Percentiles rank a stretch among this genome's conserved stretches.
These are phyloP conservation scores for Uromys caudimaculatus DNA, from an alignment of 2,797 vertebrate species.

Conservation along the genomic window DNA sequence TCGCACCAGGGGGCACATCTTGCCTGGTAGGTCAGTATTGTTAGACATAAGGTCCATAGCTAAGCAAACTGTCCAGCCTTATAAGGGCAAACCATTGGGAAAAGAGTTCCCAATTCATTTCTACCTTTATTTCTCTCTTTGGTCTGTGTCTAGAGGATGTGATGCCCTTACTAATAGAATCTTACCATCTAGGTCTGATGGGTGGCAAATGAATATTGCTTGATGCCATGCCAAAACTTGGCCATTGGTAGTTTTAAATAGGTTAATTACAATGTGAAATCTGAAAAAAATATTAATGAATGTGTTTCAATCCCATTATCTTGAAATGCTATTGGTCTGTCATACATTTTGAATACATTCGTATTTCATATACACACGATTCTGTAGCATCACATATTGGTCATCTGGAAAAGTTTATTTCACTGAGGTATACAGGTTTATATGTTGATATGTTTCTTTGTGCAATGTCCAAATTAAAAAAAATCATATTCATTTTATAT, in stretches of 20 bases:
- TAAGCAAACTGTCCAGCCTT: background rate
- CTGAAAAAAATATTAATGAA: background rate
- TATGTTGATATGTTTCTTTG: background rate
- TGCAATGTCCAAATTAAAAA: background rate
- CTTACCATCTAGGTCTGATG: background rate
- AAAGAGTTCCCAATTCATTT: background rate
- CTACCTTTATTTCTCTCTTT: background rate
- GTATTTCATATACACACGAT: background rate
- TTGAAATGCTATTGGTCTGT: background rate
- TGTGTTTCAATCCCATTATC: background rate
- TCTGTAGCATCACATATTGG: background rate
- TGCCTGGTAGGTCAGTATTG: background rate
- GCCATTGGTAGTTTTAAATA: background rate
- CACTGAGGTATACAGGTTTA: background rate
- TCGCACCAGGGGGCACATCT: no score
- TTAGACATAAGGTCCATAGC: background rate
- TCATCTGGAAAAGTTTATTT: conserved; percentile 40
- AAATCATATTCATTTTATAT: background rate
- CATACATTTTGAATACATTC: background rate
- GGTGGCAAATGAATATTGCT: background rate
- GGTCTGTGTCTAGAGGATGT: background rate
- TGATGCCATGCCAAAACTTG: background rate
- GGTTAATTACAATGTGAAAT: background rate
- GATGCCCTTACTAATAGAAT: no score
- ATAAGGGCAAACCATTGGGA: background rate